A percentile compares a stretch with the other conserved stretches of the same genome.
phyloP scores from a whole-genome alignment of 2,113 vertebrate species.

The zebrafish (Danio rerio) region GRCz12tu NC_133182.1:3755501-3756000 shows the following conservation, averaged over 20 bases:
- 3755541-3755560: neutral
- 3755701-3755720: neutral
- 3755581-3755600: neutral
- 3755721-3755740: neutral
- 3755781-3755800: neutral
- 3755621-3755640: neutral
- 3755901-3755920: no score
- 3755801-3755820: neutral
- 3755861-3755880: no score
- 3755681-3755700: conserved; percentile 21
- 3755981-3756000: neutral
- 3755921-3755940: neutral
- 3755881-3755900: neutral
- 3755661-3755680: conserved; percentile 76
- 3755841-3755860: neutral
- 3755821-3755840: neutral
- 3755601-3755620: neutral
- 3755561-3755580: no score
- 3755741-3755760: neutral
- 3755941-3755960: neutral
- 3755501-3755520: neutral
- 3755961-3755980: neutral
- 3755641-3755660: conserved; percentile 67
- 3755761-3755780: neutral
- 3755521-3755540: neutral